Percentiles rank a stretch among this genome's conserved stretches.
These are phyloP conservation scores for Lasiurus cinereus DNA, from an alignment of 2,113 vertebrate genomes.

Conservation along the genomic window DNA sequence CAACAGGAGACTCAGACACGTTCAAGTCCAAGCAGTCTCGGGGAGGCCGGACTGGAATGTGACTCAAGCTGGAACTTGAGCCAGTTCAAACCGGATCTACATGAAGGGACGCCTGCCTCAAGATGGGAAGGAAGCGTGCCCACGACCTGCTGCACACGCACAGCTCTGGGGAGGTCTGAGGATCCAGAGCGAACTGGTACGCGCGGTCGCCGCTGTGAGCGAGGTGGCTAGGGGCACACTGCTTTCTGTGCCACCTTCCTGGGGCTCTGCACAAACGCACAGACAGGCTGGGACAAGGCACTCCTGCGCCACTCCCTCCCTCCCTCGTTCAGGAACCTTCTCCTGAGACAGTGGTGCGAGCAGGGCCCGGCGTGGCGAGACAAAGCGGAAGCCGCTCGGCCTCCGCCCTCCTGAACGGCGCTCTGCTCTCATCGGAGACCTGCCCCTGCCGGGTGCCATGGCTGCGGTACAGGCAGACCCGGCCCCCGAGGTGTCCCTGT, in stretches of 20 bases:
- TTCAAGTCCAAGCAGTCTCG: not conserved
- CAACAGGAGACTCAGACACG: accelerated
- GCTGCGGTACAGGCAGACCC: not conserved
- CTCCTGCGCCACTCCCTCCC: not conserved
- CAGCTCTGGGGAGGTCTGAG: too few species aligned
- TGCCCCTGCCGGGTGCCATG: accelerated
- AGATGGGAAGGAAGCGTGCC: not conserved
- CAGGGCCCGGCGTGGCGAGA: not conserved
- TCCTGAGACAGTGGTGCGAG: not conserved
- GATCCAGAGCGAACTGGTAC: too few species aligned
- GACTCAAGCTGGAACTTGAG: constrained; percentile 4
- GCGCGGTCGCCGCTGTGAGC: not conserved
- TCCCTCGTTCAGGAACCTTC: not conserved
- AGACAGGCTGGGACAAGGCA: not conserved
- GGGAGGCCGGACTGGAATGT: not conserved
- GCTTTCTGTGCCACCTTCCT: not conserved
- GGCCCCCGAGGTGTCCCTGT: not conserved
- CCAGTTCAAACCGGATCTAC: not conserved
- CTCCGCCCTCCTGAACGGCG: not conserved
- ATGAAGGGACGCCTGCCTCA: not conserved
- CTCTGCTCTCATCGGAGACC: not conserved
- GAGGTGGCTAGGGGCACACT: not conserved
- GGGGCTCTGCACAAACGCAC: too few species aligned
- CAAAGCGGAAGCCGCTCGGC: not conserved
- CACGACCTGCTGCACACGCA: accelerated